These are phyloP conservation scores for Coelopa pilipes DNA, from an alignment of 2,888 invertebrate genomes.

Conservation along the genomic window DNA sequence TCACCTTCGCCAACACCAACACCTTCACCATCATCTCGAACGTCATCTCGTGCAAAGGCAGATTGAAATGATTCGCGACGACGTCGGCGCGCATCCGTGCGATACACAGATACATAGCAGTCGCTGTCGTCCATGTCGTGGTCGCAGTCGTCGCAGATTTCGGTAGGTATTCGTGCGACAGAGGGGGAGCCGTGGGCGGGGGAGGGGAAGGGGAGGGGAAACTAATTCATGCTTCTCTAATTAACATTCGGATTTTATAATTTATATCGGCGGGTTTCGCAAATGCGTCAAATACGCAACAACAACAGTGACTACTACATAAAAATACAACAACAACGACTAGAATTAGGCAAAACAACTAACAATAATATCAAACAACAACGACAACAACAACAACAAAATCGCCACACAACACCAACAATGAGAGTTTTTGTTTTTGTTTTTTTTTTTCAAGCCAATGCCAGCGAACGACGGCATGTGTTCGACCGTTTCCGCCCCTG, in stretches of 20 bases:
- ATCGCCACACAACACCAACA: neutral
- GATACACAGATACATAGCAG: neutral
- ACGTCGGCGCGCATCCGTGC: neutral
- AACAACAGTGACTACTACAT: neutral
- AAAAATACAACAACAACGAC: neutral
- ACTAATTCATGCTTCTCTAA: constrained; percentile 54
- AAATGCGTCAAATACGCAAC: constrained; percentile 18
- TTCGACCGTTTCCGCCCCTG: too few species aligned
- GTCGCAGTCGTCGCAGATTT: neutral
- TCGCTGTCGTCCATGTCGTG: neutral
- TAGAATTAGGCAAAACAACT: neutral
- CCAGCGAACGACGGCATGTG: too few species aligned
- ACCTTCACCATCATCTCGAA: too few species aligned
- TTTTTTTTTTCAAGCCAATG: neutral
- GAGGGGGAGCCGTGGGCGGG: neutral
- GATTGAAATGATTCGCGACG: too few species aligned
- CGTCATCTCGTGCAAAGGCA: too few species aligned
- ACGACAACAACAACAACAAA: neutral
- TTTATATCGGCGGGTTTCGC: constrained; percentile 20
- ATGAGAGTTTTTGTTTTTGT: neutral
- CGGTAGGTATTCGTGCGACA: too few species aligned
- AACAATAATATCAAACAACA: neutral
- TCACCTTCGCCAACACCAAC: neutral
- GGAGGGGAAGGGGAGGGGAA: neutral
- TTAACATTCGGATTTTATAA: constrained; percentile 57